A percentile compares a stretch with the other conserved stretches of the same genome.
Evolutionary conservation across 2,113 vertebrate genomes (phyloP).

Genomic region (Synchiropus splendidus): DNA sequence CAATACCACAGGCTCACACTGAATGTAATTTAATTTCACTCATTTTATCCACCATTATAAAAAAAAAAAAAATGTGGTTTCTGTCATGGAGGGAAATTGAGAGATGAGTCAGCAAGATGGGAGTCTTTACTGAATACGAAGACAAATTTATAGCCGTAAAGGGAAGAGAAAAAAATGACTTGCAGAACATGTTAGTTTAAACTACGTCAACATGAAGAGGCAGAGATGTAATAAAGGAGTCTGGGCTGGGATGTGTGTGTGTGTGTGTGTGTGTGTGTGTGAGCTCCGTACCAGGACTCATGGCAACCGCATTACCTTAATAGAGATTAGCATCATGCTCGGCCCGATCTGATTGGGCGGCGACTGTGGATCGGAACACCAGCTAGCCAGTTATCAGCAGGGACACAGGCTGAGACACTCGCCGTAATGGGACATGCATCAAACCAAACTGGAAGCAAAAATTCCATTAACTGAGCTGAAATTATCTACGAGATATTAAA

Average conservation of each 20-base stretch:
- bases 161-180: constrained; percentile 3
- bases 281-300: constrained; percentile 11
- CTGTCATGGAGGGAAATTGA: constrained; percentile 27
- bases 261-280: too few relatives aligned
- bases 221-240: constrained; percentile 11
- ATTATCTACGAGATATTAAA: constrained; percentile 32
- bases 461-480: constrained; percentile 45
- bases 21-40: constrained; percentile 44
- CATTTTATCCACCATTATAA: constrained; percentile 35
- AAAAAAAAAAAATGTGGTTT: constrained; percentile 29
- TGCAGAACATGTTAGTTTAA: constrained; percentile 8
- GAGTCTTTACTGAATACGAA: constrained; percentile 13
- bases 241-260: constrained; percentile 4
- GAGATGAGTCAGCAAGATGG: constrained; percentile 9
- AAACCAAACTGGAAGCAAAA: constrained; percentile 40
- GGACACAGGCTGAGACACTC: constrained; percentile 49
- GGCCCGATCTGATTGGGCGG: constrained; percentile 51
- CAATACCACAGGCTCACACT: constrained; percentile 44
- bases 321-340: constrained; percentile 58
- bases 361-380: constrained; percentile 18
- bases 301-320: constrained; percentile 44
- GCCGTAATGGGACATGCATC: constrained; percentile 61
- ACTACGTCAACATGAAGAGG: constrained; percentile 11
- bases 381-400: constrained; percentile 51
- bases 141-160: constrained; percentile 6